These are phyloP conservation scores for Hippopotamyrus pictus DNA, from an alignment of 2,797 vertebrate genomes.

Conservation along the genomic window DNA sequence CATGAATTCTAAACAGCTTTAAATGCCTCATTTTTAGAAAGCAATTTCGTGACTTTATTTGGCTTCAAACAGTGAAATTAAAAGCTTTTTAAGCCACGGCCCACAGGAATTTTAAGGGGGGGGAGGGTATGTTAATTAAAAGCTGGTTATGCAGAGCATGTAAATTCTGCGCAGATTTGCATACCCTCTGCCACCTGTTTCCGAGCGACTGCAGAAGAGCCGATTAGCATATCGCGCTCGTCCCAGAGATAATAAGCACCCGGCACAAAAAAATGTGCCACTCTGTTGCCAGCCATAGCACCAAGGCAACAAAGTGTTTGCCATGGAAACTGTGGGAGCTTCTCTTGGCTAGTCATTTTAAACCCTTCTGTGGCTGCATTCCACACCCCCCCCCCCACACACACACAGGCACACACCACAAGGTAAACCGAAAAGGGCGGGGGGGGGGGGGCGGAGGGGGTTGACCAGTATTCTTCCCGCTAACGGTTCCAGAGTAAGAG, in stretches of 20 bases:
- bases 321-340: slow-evolving; percentile 73
- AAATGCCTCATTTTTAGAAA: background rate
- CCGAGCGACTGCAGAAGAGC: slow-evolving; percentile 84
- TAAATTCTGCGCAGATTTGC: slow-evolving; percentile 99
- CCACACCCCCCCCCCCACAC: background rate
- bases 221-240: slow-evolving; percentile 94
- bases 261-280: slow-evolving; percentile 24
- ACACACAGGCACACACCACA: background rate
- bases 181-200: slow-evolving; percentile 99
- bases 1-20: background rate
- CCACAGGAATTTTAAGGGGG: slow-evolving; percentile 44
- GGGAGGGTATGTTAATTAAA: slow-evolving; percentile 74
- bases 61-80: slow-evolving; percentile 5
- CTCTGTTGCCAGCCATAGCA: slow-evolving; percentile 71
- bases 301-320: slow-evolving; percentile 57
- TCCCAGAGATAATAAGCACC: slow-evolving; percentile 50
- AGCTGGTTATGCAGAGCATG: slow-evolving; percentile 85
- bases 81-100: slow-evolving; percentile 41
- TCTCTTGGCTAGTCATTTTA: slow-evolving; percentile 62
- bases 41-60: background rate
- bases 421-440: background rate
- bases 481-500: background rate
- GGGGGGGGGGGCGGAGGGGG: background rate
- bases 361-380: background rate
- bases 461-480: background rate